Base-by-base conservation (phyloP, 2,797 vertebrate genomes). In the Melanotaenia boesemani region DNA sequence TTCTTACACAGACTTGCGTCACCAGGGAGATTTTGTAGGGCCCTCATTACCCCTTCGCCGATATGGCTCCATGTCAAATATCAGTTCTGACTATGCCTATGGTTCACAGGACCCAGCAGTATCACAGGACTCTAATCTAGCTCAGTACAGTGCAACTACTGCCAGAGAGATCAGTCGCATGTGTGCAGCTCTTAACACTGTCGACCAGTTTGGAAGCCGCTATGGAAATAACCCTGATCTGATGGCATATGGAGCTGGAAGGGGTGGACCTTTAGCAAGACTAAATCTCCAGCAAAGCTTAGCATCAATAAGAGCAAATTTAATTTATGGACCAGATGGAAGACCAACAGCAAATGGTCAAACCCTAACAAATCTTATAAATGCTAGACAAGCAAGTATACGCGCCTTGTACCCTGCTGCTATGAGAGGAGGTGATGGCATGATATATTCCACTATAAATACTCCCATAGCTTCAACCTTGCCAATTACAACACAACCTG, bases 361-460 rank as follows among this genome's bases (percentile, higher is more conserved):
- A 86, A 94, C 95, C n/a, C 90, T 96, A 65, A 94, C 96, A 84
- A 96, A 92, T 88, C 86, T 98, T 72, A 93, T 96, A 0, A 93
- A 95, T 24, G 90, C 96, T 70, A 96, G 97, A 86, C 94, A 96
- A 86, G 94, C 95, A 18, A 74, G 96, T 52, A 85, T 98, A 88
- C 94, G 97, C 54, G 97, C 97, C 82, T 93, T 97, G 86, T 96
- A 97, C 83, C 97, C 98, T 39, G 95, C 96, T 84, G 95, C 96
- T 0, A 95, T 98, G 79, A 96, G 98, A 46, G 97, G 97, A 0
- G 96, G 97, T 0, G 98, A 99, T 4, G 98, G 98, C 76, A 99
- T 99, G 97, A 99, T 98, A 92, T 99, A 99, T 89, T 99, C 98
- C 30, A 99, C 98, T 62, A 99, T 99, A 83, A 99, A 98, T 73